Base-by-base conservation (phyloP, 2,113 vertebrate genomes). In the Eidolon helvum region DNA sequence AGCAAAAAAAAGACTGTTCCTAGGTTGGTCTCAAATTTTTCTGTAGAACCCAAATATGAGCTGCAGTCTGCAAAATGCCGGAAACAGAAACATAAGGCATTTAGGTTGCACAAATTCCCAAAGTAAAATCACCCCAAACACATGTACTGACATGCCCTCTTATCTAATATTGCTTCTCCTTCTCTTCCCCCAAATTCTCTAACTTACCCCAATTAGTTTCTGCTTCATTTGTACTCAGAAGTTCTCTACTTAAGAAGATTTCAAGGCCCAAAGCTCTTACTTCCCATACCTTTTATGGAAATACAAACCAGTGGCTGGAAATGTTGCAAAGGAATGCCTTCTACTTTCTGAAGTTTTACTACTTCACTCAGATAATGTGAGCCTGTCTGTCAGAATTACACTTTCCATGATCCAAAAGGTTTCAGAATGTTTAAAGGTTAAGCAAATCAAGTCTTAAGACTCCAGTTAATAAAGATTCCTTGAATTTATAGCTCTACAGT, bases 201-300 rank as follows among this genome's bases (percentile, higher is more conserved):
- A 80, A 96, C 48, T 87, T 45, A 38, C 9, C 75, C 71, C 65
- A 71, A 18, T 96, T 71, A 68, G 33, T 93, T 91, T 97, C 72
- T 94, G 82, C 77, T 96, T 96, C 85, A 75, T 96, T 96, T 96
- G 87, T 91, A 90, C 88, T 96, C 92, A 74, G 90, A 92, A 87
- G 61, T 95, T 91, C 83, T 89, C 88, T 40, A 45, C 92, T 95
- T 82, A 82, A 26, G 86, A 97, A 97, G 61, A 92, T 95, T 96
- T 97, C 83, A 94, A 97, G 86, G 65, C 79, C 71, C 65, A 80
- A 80, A 96, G 96, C 91, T 65, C 88, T 93, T 83, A 77, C 65
- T 95, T 94, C 95, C 83, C 83, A 88, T 88, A 61, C 86, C 94
- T 95, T 97, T 96, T 96, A 97, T 96, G 96, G 95, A 96, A 97